Percentiles rank a stretch among this genome's conserved stretches.
These are phyloP conservation scores for Mamestra brassicae DNA, from an alignment of 2,888 invertebrate genomes.

Conservation along the genomic window DNA sequence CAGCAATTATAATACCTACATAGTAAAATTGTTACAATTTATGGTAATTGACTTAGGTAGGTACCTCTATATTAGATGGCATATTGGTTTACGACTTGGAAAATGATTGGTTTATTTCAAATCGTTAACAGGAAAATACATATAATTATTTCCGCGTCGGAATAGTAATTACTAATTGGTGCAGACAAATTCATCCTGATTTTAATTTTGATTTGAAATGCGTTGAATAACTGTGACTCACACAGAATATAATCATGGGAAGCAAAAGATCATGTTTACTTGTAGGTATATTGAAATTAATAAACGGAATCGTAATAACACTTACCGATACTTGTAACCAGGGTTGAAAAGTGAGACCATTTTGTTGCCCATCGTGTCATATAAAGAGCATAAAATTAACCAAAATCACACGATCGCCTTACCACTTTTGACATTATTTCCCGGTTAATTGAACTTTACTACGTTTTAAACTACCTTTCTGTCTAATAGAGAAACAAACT, in stretches of 20 bases:
- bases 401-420: no score
- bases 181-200: conserved; percentile 2
- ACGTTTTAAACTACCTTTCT: no score
- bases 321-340: no score
- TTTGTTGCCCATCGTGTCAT: no score
- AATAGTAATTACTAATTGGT: not conserved
- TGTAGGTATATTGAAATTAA: no score
- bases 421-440: no score
- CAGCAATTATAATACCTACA: not conserved
- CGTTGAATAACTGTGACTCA: conserved; percentile 10
- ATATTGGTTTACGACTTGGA: conserved; percentile 6
- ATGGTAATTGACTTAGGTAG: not conserved
- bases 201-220: conserved; percentile 15
- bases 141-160: conserved; percentile 1
- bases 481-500: no score
- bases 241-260: not conserved
- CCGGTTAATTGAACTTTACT: no score
- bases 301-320: no score
- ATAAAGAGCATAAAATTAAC: no score
- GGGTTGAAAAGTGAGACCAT: no score
- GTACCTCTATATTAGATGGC: not conserved
- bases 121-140: conserved; percentile 15
- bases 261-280: not conserved
- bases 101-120: conserved; percentile 25
- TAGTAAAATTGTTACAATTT: conserved; percentile 4